Conservation (phyloP, 2,113 vertebrate species). For the Callipepla squamata region DNA sequence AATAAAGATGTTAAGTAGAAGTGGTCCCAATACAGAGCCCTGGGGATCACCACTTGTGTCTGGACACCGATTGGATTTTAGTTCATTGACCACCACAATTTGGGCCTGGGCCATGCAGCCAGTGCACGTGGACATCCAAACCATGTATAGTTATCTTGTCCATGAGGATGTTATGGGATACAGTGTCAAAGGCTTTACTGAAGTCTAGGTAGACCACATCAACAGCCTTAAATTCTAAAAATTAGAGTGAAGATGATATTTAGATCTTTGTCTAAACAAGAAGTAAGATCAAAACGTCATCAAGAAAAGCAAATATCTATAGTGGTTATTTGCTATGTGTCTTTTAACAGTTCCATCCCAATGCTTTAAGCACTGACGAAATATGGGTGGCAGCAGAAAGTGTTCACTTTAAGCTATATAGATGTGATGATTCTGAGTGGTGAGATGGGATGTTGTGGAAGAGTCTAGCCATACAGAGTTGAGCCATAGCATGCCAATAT, state of each 20-base stretch:
- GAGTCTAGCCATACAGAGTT: not conserved
- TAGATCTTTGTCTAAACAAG: not conserved
- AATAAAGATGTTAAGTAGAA: too few species aligned
- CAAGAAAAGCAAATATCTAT: not conserved
- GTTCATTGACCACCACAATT: too few species aligned
- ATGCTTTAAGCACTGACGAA: not conserved
- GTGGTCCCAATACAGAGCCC: too few species aligned
- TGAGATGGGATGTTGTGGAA: not conserved
- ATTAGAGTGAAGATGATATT: not conserved
- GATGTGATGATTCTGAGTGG: not conserved
- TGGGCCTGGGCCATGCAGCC: too few species aligned
- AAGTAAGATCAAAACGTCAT: not conserved
- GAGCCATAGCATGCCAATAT: not conserved
- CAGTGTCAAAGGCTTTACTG: too few species aligned
- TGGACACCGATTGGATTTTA: too few species aligned
- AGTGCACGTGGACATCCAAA: too few species aligned
- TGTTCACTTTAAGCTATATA: not conserved
- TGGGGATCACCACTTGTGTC: too few species aligned
- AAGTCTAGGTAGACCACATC: too few species aligned
- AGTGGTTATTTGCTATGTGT: fast-evolving
- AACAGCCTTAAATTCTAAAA: not conserved
- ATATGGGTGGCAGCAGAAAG: not conserved
- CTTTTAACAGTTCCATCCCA: not conserved
- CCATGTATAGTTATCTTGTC: too few species aligned
- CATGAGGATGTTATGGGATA: too few species aligned